Conservation (phyloP, 1,140 invertebrate species). For the Drosophila sechellia region DNA sequence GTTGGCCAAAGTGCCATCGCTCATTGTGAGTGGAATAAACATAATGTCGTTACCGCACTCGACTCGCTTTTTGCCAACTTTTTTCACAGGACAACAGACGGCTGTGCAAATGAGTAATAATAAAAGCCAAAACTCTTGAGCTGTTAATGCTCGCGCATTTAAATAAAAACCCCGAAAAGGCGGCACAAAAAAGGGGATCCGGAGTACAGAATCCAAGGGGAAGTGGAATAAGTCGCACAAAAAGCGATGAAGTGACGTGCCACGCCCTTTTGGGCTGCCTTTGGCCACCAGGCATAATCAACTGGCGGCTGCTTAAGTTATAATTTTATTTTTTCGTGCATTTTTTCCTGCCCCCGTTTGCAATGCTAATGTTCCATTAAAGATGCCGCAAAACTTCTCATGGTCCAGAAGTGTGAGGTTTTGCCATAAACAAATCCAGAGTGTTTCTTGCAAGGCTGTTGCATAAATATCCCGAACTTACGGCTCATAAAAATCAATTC, state of each 20-base stretch:
- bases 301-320: slow-evolving; percentile 49
- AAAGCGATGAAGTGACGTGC: slow-evolving; percentile 37
- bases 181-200: slow-evolving; percentile 37
- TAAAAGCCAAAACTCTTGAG: slow-evolving; percentile 74
- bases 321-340: slow-evolving; percentile 5
- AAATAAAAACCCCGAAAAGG: slow-evolving; percentile 62
- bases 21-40: slow-evolving; percentile 43
- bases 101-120: slow-evolving; percentile 75
- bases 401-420: slow-evolving; percentile 18
- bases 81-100: slow-evolving; percentile 16
- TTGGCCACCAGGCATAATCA: slow-evolving; percentile 69
- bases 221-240: slow-evolving; percentile 72
- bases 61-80: neutral
- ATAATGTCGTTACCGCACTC: slow-evolving; percentile 38
- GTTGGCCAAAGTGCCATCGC: slow-evolving; percentile 42
- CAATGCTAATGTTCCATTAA: slow-evolving; percentile 52
- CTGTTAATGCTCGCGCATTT: slow-evolving; percentile 75
- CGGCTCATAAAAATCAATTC: slow-evolving; percentile 81
- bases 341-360: slow-evolving; percentile 29
- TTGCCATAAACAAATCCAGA: slow-evolving; percentile 56
- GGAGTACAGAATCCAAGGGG: slow-evolving; percentile 12
- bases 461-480: slow-evolving; percentile 81
- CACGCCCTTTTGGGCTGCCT: slow-evolving; percentile 19
- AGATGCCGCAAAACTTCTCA: slow-evolving; percentile 36
- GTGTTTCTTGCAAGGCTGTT: slow-evolving; percentile 46